Evolutionary conservation across 2,113 vertebrate species (phyloP), one percentile per base, ranked within the genome.

Genomic region (Lasiurus cinereus): DNA sequence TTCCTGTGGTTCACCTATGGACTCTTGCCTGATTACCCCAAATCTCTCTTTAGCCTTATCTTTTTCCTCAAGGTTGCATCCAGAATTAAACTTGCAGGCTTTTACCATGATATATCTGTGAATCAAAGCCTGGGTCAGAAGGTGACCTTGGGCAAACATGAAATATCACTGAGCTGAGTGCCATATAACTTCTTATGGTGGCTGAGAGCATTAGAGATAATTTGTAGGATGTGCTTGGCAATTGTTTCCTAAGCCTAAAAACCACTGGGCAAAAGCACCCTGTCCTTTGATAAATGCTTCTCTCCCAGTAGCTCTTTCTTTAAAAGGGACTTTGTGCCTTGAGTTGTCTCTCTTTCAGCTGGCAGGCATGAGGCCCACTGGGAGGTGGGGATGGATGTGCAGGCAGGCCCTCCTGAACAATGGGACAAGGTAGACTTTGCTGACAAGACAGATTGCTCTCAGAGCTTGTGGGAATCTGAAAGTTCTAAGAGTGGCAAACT

Each of bases 401-500:
- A 70, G 76, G 9, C 74, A 84, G n/a, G 24, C 21, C 52, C 83
- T n/a, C n/a, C 36, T 72, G 54, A 80, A 72, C 91, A 88, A 46
- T 8, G n/a, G 52, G 46, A 72, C 84, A 67, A 52, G 19, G 46
- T n/a, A 91, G 79, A 91, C 83, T 62, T n/a, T 87, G 59, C 90
- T 93, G 83, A 95, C 12, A 43, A 90, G 72, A 76, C 64, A 50
- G 14, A 50, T 67, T 62, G 52, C 18, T 15, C 94, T 31, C 9
- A 80, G 67, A 92, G 39, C 52, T 87, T 24, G 15, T 0, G 1
- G 52, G 59, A 79, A 6, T 59, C 76, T 84, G 19, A 5, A 83
- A 94, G 29, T 33, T 14, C 66, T 24, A 67, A 64, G 87, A 82
- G 29, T 29, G 59, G 52, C 18, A 67, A 77, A 82, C 56, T 33